phyloP scores from a whole-genome alignment of 2,797 vertebrate genomes.

The Anolis apletophallus region DNA sequence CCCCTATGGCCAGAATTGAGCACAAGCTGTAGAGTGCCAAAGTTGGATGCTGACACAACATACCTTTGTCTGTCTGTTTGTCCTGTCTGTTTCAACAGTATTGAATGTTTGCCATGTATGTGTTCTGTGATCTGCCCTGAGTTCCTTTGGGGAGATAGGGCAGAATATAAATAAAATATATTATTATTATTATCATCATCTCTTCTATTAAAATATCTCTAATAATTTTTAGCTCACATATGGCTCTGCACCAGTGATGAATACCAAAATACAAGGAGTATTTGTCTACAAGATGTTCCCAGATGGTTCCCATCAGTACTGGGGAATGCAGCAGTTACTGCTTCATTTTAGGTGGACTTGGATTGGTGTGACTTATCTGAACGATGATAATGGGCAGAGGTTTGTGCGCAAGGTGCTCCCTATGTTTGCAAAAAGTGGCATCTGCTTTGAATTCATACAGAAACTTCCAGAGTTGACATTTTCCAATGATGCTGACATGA shows the following conservation, averaged over 20 bases:
- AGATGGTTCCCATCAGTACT: not conserved
- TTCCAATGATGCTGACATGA: not conserved
- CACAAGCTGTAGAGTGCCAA: too few relatives aligned
- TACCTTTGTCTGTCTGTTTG: too few relatives aligned
- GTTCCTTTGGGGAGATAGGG: too few relatives aligned
- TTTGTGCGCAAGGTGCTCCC: not conserved
- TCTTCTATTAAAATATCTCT: too few relatives aligned
- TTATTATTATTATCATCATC: too few relatives aligned
- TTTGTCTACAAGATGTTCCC: not conserved
- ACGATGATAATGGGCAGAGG: not conserved
- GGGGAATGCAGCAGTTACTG: not conserved
- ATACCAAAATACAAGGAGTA: not conserved
- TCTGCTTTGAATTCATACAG: slow-evolving; percentile 15
- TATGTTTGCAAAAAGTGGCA: not conserved
- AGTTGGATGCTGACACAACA: too few relatives aligned
- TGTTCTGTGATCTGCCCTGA: too few relatives aligned
- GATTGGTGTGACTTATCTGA: not conserved
- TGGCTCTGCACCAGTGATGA: not conserved
- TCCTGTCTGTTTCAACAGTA: too few relatives aligned
- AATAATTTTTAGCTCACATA: not conserved
- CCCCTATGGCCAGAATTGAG: too few relatives aligned
- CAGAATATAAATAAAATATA: too few relatives aligned
- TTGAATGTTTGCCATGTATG: too few relatives aligned
- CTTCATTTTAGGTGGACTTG: slow-evolving; percentile 1
- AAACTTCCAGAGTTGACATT: not conserved